Evolutionary conservation across 2,888 invertebrate genomes (phyloP).

Genomic region (Lymantria dispar): DNA sequence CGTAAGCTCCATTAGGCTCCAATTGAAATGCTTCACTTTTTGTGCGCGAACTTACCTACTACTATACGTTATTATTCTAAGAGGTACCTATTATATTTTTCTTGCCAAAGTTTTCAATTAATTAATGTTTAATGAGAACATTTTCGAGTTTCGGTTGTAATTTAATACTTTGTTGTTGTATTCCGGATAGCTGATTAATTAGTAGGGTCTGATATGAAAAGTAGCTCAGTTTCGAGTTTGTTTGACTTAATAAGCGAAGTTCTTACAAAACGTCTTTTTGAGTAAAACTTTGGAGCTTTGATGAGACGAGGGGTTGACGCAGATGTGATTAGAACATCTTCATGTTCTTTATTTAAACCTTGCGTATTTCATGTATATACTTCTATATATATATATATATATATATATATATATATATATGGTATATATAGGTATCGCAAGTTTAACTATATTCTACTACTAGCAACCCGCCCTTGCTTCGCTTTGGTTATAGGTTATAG

Average conservation of each 20-base stretch:
- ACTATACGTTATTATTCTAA: too few species aligned
- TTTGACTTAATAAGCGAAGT: conserved; percentile 73
- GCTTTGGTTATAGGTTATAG: too few species aligned
- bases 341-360: conserved; percentile 24
- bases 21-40: too few species aligned
- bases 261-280: conserved; percentile 69
- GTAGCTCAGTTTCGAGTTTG: conserved; percentile 54
- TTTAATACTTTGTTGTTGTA: conserved; percentile 71
- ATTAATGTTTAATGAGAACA: conserved; percentile 54
- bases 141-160: conserved; percentile 51
- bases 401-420: too few species aligned
- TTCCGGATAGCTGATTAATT: conserved; percentile 71
- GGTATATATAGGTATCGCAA: too few species aligned
- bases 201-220: conserved; percentile 71
- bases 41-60: too few species aligned
- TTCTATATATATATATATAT: background rate
- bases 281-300: conserved; percentile 65
- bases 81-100: background rate
- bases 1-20: too few species aligned
- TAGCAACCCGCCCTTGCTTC: too few species aligned
- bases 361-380: background rate
- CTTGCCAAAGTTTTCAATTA: conserved; percentile 49
- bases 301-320: conserved; percentile 49
- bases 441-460: too few species aligned
- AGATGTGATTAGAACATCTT: conserved; percentile 55